Percentiles rank a stretch among this genome's conserved stretches.
Conservation (phyloP, 2,113 vertebrate species). For the Thryonomys swinderianus region DNA sequence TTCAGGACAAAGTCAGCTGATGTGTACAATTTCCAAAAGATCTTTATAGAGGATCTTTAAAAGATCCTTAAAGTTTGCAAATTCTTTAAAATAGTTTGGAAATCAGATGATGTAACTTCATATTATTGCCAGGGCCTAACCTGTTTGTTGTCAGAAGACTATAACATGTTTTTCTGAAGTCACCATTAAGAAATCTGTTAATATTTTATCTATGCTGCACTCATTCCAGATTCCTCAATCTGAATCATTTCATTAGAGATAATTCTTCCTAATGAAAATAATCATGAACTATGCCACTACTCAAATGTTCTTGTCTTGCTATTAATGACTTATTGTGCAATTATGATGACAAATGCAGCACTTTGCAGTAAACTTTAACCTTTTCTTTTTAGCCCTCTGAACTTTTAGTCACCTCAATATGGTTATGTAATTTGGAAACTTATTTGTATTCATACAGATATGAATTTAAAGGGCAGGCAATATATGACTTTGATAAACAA, state of each 20-base stretch:
- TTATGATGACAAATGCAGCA: constrained; percentile 75
- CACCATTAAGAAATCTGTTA: constrained; percentile 71
- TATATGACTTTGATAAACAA: constrained; percentile 79
- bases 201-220: constrained; percentile 74
- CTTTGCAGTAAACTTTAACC: constrained; percentile 81
- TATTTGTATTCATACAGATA: constrained; percentile 77
- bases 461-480: constrained; percentile 75
- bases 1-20: constrained; percentile 78
- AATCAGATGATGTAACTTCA: constrained; percentile 72
- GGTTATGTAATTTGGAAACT: constrained; percentile 67
- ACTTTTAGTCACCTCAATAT: constrained; percentile 70
- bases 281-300: constrained; percentile 79
- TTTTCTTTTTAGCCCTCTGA: constrained; percentile 73
- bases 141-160: constrained; percentile 40
- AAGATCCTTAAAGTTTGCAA: constrained; percentile 37
- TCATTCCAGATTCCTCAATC: constrained; percentile 64
- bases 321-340: constrained; percentile 80
- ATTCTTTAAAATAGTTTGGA: constrained; percentile 72
- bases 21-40: constrained; percentile 77
- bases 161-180: constrained; percentile 3
- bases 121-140: constrained; percentile 57
- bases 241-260: constrained; percentile 77
- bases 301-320: constrained; percentile 81
- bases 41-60: constrained; percentile 77
- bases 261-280: constrained; percentile 81